Evolutionary conservation across 2,113 vertebrate species (phyloP).

Genomic region (Ameiurus melas): DNA sequence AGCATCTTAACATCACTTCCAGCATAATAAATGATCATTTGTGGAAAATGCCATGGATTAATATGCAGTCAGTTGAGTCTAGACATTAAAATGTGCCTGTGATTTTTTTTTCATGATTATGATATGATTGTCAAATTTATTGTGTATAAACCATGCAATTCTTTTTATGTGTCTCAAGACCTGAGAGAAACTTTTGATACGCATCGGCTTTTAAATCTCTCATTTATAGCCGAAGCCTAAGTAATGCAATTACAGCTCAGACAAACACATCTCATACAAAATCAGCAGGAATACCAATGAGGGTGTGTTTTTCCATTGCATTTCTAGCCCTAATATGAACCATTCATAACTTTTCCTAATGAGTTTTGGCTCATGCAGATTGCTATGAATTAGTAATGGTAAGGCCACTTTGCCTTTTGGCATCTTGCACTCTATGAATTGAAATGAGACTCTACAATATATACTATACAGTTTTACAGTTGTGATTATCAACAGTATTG

Average conservation of each 20-base stretch:
- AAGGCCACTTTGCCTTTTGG: background rate
- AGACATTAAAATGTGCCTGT: background rate
- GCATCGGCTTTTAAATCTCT: background rate
- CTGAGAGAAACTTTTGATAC: background rate
- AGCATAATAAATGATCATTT: background rate
- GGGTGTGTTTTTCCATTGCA: background rate
- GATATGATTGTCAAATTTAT: background rate
- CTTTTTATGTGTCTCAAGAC: background rate
- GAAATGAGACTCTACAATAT: background rate
- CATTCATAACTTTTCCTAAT: background rate
- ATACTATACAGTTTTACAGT: background rate
- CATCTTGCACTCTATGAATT: background rate
- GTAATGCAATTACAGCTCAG: conserved; percentile 5
- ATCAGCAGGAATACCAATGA: background rate
- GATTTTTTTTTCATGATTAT: background rate
- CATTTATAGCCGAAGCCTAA: background rate
- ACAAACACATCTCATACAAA: background rate
- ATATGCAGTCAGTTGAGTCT: background rate
- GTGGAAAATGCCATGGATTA: background rate
- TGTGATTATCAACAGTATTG: background rate
- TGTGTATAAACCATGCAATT: background rate
- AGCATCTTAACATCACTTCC: background rate
- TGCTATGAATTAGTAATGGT: background rate
- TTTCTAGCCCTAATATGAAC: background rate
- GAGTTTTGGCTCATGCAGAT: background rate